Evolutionary conservation across 2,888 invertebrate genomes (phyloP).

Genomic region (Dryomyza anilis): DNA sequence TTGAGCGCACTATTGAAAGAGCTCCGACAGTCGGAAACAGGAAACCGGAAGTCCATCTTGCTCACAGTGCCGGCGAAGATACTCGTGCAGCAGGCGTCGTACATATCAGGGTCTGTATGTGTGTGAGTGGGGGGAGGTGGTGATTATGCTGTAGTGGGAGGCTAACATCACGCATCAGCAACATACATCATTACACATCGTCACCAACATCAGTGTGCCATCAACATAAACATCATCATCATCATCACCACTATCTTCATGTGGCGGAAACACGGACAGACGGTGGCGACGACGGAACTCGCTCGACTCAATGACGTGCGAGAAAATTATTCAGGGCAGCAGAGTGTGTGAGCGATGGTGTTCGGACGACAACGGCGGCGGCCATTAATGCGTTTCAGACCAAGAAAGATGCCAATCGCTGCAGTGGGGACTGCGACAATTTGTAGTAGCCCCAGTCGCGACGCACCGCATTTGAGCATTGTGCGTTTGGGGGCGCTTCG

Average conservation of each 20-base stretch:
- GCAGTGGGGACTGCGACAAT: no score
- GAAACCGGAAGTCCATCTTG: slow-evolving; percentile 63
- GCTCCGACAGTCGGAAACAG: slow-evolving; percentile 57
- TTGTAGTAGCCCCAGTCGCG: no score
- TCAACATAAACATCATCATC: slow-evolving; percentile 36
- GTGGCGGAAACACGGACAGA: slow-evolving; percentile 49
- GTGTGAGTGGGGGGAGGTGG: slow-evolving; percentile 32
- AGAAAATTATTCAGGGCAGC: slow-evolving; percentile 49
- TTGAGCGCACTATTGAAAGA: slow-evolving; percentile 32
- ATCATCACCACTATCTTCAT: slow-evolving; percentile 37
- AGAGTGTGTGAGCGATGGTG: neutral
- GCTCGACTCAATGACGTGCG: slow-evolving; percentile 55
- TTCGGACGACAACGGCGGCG: neutral
- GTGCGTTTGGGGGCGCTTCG: no score
- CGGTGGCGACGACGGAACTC: neutral
- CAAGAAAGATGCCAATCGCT: no score
- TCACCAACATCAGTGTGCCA: slow-evolving; percentile 25
- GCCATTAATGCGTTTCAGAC: neutral
- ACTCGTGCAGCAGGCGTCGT: slow-evolving; percentile 21
- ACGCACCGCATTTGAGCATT: no score
- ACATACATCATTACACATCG: slow-evolving; percentile 18
- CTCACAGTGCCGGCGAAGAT: slow-evolving; percentile 50
- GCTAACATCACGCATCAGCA: slow-evolving; percentile 39
- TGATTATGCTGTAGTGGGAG: slow-evolving; percentile 36
- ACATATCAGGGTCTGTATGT: slow-evolving; percentile 50